Evolutionary conservation across 2,888 invertebrate genomes (phyloP), one percentile per base, ranked within the genome.

Genomic region (Melieria picta): DNA sequence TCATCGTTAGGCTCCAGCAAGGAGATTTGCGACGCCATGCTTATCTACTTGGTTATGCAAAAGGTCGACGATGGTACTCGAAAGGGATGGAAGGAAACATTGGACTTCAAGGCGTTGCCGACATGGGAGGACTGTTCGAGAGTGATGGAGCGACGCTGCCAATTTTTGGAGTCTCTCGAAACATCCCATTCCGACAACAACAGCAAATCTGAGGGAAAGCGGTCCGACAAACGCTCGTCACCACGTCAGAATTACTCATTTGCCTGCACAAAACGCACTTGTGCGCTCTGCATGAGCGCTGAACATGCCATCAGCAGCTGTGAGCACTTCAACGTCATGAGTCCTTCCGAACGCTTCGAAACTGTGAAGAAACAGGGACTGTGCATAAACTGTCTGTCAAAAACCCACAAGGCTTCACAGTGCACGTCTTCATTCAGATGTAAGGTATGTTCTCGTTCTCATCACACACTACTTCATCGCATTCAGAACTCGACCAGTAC

Each of bases 41-140:
- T 30, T 30, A 30, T 30, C 30, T 2, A 30, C 2, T 30, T 52
- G 7, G 70, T 70, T 1, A 66, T 69, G 69, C 55, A 65, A 52
- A 72, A 71, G n/a, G 71, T 73, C 11, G 72, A 75, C 43, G 30
- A 64, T 2, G 71, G 69, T 16, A 72, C 69, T 4, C 66, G 46
- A 65, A 62, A 57, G 3, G 73, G 69, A 13, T 73, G 73, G 74
- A 73, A 74, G 30, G 69, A 74, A 6, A 64, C 72, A 4, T 63
- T 74, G 30, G 72, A 76, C 50, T 74, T 70, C 42, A 57, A 9
- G 4, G 65, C 70, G n/a, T 30, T 74, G 7, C 72, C 74, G 9
- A 64, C 69, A 13, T 76, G 72, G 72, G 47, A 70, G 10, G 57
- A 75, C 9, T 75, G 73, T 50, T 13, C 70, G 3, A 65, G 47